Percentiles rank a stretch among this genome's conserved stretches.
These are phyloP conservation scores for Rugalucina vietnamica DNA, from an alignment of 2,888 invertebrate genomes.

Conservation along the genomic window DNA sequence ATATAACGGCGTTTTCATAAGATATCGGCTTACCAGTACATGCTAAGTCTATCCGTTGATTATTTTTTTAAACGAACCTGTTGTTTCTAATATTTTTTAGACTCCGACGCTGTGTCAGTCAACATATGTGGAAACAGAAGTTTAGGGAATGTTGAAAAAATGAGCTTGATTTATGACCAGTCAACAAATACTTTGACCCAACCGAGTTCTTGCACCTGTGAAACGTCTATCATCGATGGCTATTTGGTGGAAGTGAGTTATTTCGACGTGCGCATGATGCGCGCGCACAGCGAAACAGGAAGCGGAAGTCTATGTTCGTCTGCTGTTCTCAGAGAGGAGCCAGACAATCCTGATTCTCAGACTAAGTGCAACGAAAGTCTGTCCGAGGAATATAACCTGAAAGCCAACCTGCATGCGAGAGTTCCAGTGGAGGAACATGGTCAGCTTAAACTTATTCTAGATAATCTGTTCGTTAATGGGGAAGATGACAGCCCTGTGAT, in stretches of 20 bases:
- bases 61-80: too few relatives aligned
- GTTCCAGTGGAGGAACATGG: background rate
- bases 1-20: too few relatives aligned
- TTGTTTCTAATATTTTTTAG: too few relatives aligned
- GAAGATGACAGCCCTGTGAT: conserved; percentile 21
- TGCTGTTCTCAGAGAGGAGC: conserved; percentile 12
- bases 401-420: background rate
- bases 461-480: conserved; percentile 22
- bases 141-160: too few relatives aligned
- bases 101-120: too few relatives aligned
- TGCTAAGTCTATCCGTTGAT: too few relatives aligned
- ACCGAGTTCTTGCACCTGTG: conserved; percentile 8
- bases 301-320: conserved; percentile 40
- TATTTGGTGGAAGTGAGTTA: background rate
- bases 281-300: background rate
- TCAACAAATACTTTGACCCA: background rate
- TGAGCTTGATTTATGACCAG: conserved; percentile 7
- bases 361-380: background rate
- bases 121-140: too few relatives aligned
- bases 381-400: conserved; percentile 38
- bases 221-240: background rate
- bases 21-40: too few relatives aligned
- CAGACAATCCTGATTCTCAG: background rate
- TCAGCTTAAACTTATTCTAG: conserved; percentile 5
- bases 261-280: conserved; percentile 41